A percentile compares a stretch with the other conserved stretches of the same genome.
These are phyloP conservation scores for Hozukius guyotensis DNA, from an alignment of 2,797 vertebrate genomes.

Conservation along the genomic window DNA sequence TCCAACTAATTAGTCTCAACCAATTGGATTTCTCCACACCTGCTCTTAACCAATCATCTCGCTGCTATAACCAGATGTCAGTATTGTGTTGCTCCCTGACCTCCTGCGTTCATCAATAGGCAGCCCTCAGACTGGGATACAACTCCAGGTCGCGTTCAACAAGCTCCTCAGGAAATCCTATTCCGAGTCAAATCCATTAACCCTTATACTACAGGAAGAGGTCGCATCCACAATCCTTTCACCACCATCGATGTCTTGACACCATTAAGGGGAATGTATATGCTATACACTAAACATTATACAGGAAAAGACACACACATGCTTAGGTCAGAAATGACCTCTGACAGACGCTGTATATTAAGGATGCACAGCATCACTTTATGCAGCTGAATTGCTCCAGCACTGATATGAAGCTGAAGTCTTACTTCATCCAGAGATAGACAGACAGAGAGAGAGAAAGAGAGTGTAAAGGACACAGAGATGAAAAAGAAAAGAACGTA, in stretches of 20 bases:
- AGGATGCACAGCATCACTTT: slow-evolving; percentile 49
- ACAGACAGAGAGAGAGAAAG: slow-evolving; percentile 5
- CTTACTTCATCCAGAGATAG: slow-evolving; percentile 34
- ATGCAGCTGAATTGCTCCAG: slow-evolving; percentile 24
- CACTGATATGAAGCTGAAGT: slow-evolving; percentile 42
- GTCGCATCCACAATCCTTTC: slow-evolving; percentile 3
- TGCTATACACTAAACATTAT: slow-evolving; percentile 5
- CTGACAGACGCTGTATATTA: slow-evolving; percentile 42
- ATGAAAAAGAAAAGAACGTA: slow-evolving; percentile 45
- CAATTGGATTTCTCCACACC: not conserved
- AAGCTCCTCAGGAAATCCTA: slow-evolving; percentile 2
- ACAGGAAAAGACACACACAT: slow-evolving; percentile 14
- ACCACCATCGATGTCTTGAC: not conserved
- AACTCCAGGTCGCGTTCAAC: not conserved
- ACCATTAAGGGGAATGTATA: slow-evolving; percentile 10
- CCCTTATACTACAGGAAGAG: not conserved
- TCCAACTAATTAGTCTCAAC: not conserved
- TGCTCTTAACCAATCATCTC: not conserved
- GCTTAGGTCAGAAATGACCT: slow-evolving; percentile 28
- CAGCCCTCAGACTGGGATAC: not conserved
- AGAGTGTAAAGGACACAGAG: slow-evolving; percentile 33
- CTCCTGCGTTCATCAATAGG: not conserved
- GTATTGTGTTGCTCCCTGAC: not conserved
- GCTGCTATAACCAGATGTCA: not conserved
- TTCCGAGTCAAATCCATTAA: slow-evolving; percentile 18